Evolutionary conservation across 30 jellyfish, hydroid and myxozoan genomes (phyloP).

Genomic region (Chironex yamaguchii): DNA sequence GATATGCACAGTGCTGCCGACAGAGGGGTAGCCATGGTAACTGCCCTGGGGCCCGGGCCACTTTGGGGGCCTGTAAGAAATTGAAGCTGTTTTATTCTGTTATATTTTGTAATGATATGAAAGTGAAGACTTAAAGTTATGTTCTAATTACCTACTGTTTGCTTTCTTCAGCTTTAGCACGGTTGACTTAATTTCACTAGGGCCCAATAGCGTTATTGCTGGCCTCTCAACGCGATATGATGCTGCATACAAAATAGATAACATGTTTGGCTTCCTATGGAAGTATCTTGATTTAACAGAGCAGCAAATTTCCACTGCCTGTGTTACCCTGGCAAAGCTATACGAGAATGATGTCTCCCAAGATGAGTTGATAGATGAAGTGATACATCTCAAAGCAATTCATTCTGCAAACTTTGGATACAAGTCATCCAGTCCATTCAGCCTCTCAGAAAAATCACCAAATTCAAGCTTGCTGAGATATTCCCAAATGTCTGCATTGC

Average conservation of each 20-base stretch:
- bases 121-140: no score
- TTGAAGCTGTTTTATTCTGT: no score
- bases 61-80: no score
- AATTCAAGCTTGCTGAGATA: background rate
- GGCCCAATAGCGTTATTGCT: slow-evolving; percentile 3
- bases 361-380: slow-evolving; percentile 28
- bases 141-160: no score
- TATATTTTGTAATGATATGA: no score
- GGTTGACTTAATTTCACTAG: no score
- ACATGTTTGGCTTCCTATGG: slow-evolving; percentile 33
- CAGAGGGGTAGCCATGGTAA: no score
- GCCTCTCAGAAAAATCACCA: no score
- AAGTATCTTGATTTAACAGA: slow-evolving; percentile 2
- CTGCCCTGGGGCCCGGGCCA: no score
- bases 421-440: background rate
- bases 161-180: no score
- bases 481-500: slow-evolving; percentile 11
- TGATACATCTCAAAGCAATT: background rate
- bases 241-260: slow-evolving; percentile 18
- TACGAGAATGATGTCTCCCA: slow-evolving; percentile 30
- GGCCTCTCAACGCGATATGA: slow-evolving; percentile 36
- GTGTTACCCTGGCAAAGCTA: slow-evolving; percentile 38
- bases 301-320: slow-evolving; percentile 7
- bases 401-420: slow-evolving; percentile 20
- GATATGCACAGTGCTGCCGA: no score